Evolutionary conservation across 2,888 invertebrate species (phyloP), one percentile per base, ranked within the genome.

Genomic region (Callyntrura sp.): DNA sequence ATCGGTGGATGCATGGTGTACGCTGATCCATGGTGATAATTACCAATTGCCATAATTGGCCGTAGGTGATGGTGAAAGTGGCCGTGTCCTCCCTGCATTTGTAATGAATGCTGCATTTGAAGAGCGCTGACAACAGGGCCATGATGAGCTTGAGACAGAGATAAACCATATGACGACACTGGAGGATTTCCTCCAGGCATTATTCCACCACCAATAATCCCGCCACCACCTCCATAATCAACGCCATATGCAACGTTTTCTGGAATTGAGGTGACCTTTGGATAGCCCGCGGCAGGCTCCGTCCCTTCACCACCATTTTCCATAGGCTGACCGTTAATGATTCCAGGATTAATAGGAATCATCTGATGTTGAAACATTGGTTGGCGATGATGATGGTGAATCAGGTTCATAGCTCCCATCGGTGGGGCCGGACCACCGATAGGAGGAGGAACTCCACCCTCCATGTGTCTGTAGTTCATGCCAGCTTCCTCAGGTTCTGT

Each of bases 51-150:
- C 83, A 88, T 76, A 11, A 81, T 70, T 51, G 88, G 88, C 20
- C 83, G 35, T 0, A 88, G 43, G 23, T 83, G 89, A 68, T 89
- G 89, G 28, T 89, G 89, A 68, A 89, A 85, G 43, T 90, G 90
- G 9, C 51, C 28, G 23, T 84, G 84, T 1, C 68, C 57, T 45
- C 90, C 85, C 51, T 90, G 90, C 65, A 90, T 84, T 17, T 87
- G 91, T 51, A 90, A 70, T 14, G 90, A 90, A 28, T 90, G 90
- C 12, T 90, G 87, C 91, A 90, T 90, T 43, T 90, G 91, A 45
- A 90, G 23, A 8, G 91, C 91, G 88, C 91, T 91, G 11, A 91
- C 91, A 0, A 91, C 90, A 0, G 91, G 90, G 23, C 87, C 90
- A 28, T 91, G 91, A 85, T 91, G 90, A 5, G 90, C 87, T 28